Base-by-base conservation (phyloP, 2,888 invertebrate species). In the Oxyscelio sp. region DNA sequence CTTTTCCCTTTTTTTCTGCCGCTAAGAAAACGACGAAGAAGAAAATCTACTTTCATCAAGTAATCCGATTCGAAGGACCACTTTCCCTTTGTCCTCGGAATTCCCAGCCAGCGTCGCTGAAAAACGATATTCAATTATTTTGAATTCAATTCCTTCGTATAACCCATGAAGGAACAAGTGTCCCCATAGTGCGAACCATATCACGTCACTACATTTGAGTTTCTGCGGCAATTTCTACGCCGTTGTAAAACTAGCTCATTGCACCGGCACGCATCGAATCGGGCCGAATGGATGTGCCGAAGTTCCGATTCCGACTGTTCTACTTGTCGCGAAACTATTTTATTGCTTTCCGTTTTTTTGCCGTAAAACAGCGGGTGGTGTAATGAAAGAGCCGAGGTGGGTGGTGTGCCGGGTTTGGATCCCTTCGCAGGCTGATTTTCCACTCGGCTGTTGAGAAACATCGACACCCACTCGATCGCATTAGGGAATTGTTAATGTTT, bases 311-410 rank as follows among this genome's bases (percentile, higher is more conserved):
- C 54, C 43, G 40, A 15, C 45, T 63, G 27, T 63, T 43, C 31
- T 61, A 27, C 31, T 21, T 48, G 52, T 65, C 48, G n/a, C 54
- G 22, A 43, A 43, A 27, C 27, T 27, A 54, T 68, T 56, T 54
- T 22, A 3, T 17, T 15, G 17, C 56, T 56, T 34, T 56, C 31
- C 54, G 34, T 43, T 58, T 58, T 66, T 66, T 17, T 70, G 52
- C 38, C 66, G 48, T 56, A 65, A 70, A 83, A 61, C 63, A 52
- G 56, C 75, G 75, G 59, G 70, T 75, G 66, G 82, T 73, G 40
- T 40, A 40, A 40, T n/a, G n/a, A n/a, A n/a, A n/a, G n/a, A n/a
- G n/a, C n/a, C n/a, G n/a, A n/a, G n/a, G n/a, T n/a, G n/a, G n/a
- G n/a, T n/a, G n/a, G 40, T 34, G 34, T 34, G 34, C 27, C 11